Base-by-base conservation (phyloP, 2,797 vertebrate genomes). In the Parauchenoglanis punctatus region DNA sequence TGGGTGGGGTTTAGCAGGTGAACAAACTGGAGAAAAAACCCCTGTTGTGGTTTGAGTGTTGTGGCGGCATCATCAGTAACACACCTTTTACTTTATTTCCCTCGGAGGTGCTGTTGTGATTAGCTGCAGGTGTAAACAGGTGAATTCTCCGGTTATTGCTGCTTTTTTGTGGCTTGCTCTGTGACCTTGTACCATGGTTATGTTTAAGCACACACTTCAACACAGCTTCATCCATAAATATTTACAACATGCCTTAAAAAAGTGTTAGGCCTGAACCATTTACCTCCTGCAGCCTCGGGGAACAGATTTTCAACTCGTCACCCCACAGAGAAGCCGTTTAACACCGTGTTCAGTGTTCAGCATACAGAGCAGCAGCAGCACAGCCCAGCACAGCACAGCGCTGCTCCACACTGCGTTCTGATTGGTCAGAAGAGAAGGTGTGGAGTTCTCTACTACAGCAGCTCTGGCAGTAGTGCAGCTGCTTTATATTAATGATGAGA, bases 231-330 rank as follows among this genome's bases (percentile, higher is more conserved):
- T 88, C 89, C 70, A 90, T 87, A 90, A 91, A 90, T 91, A 88
- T 95, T 94, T 93, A 93, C 89, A 90, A 92, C 87, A 75, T 3
- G 86, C 73, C 83, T 85, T 89, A 90, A 93, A 93, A 90, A 93
- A 92, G 90, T 85, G 88, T 81, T 87, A 88, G 46, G 89, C 90
- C 91, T 90, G 58, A 91, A 93, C 89, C 88, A 44, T 90, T 92
- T 89, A 86, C 86, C 87, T 89, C 81, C 85, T 44, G 86, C 81
- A 90, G 81, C 28, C 12, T 31, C 49, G 11, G 23, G 6, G 75
- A 49, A 49, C 44, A 23, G 44, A 54, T 77, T 49, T 77, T 54
- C 15, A 54, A 54, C 75, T 77, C n/a, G 6, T 20, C 49, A 28
- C 46, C 1, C 0, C 0, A 15, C 75, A 28, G 23, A 54, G 25